A percentile compares a stretch with the other conserved stretches of the same genome.
phyloP scores from a whole-genome alignment of 2,797 vertebrate species.

The Notolepis coatsorum region DNA sequence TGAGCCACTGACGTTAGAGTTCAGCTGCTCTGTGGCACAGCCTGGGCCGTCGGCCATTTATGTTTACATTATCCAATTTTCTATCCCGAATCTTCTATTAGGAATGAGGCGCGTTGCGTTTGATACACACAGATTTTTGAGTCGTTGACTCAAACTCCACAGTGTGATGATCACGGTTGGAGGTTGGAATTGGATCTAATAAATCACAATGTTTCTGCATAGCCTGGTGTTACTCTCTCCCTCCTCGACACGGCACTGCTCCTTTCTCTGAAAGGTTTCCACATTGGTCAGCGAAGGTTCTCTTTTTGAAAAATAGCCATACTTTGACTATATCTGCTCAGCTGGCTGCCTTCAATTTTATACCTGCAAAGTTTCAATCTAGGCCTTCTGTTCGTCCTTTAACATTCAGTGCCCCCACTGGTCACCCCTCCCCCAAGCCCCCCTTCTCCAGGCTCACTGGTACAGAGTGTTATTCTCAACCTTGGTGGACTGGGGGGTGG shows the following conservation, averaged over 20 bases:
- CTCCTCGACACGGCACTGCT: conserved; percentile 15
- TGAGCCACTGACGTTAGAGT: conserved; percentile 53
- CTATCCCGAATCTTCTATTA: background rate
- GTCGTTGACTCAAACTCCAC: conserved; percentile 24
- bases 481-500: conserved; percentile 80
- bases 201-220: conserved; percentile 60
- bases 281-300: conserved; percentile 63
- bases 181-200: conserved; percentile 49
- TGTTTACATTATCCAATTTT: conserved; percentile 4
- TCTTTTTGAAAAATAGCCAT: conserved; percentile 77
- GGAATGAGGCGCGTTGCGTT: background rate
- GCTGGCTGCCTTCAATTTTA: conserved; percentile 88
- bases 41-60: conserved; percentile 43
- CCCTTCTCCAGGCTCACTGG: conserved; percentile 76
- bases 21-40: conserved; percentile 53
- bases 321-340: conserved; percentile 77
- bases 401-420: conserved; percentile 70
- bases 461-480: conserved; percentile 82
- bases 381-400: conserved; percentile 77
- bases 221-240: conserved; percentile 22
- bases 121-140: background rate
- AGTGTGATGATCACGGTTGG: conserved; percentile 26
- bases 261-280: conserved; percentile 39
- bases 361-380: conserved; percentile 88
- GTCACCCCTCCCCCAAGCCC: conserved; percentile 60